These are phyloP conservation scores for Trichechus manatus DNA, from an alignment of 2,113 vertebrate genomes.

Conservation along the genomic window DNA sequence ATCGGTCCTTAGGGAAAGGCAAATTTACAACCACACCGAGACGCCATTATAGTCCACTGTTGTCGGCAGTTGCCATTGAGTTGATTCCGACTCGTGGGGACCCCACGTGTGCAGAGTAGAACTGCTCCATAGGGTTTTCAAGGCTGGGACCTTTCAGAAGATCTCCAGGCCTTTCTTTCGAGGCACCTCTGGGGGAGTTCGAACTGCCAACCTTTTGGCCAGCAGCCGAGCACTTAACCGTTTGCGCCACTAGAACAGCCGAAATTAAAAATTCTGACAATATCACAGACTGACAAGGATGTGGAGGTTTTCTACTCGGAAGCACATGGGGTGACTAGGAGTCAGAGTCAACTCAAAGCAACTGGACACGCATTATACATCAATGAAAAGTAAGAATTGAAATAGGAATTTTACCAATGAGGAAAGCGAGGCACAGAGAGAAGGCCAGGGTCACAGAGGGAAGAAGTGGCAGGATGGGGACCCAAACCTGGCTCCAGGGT, in stretches of 20 bases:
- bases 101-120: no score
- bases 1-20: neutral
- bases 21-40: neutral
- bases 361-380: neutral
- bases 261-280: neutral
- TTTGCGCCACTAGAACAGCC: neutral
- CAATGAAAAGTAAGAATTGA: neutral
- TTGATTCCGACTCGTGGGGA: no score
- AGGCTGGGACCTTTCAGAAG: neutral
- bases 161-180: neutral
- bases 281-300: neutral
- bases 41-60: neutral
- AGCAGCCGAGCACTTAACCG: neutral
- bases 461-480: neutral
- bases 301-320: neutral
- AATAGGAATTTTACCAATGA: neutral
- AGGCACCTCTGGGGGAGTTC: neutral
- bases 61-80: no score
- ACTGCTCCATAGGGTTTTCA: no score
- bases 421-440: neutral
- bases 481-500: neutral
- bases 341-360: neutral
- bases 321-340: no score
- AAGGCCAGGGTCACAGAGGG: neutral
- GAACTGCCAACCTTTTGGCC: neutral